Evolutionary conservation across 2,113 vertebrate species (phyloP), one percentile per base, ranked within the genome.

Genomic region (Datnioides undecimradiatus): DNA sequence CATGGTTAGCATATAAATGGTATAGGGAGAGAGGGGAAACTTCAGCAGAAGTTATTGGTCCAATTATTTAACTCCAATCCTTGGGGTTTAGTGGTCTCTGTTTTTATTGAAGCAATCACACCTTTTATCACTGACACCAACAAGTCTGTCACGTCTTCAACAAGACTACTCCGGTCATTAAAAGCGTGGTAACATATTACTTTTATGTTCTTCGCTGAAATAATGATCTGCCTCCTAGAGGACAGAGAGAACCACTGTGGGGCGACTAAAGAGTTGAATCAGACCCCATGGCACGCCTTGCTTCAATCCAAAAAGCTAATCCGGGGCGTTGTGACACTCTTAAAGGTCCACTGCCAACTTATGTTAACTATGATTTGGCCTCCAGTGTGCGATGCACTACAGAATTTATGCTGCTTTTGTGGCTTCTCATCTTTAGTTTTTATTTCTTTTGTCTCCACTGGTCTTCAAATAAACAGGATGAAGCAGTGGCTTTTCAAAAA

Each of bases 1-100:
- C 80, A 87, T 66, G 80, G 82, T 87, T 82, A 82, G 87, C 90
- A 90, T 91, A 88, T 88, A 91, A 90, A 92, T 87, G 76, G 76
- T 79, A 27, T 8, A 43, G 41, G 41, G 69, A 81, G 59, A 73
- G 8, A 77, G 33, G 31, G 79, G 57, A 67, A 85, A 91, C 80
- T 91, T 85, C 71, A 65, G 83, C 70, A 60, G 71, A 92, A 87
- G 82, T 87, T 92, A 91, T 89, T 77, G 73, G 86, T 87, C 62
- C 79, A 85, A 84, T 92, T 87, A 88, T 88, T 91, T 85, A 83
- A 85, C 83, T 82, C 57, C 76, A 55, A 34, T 82, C 84, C 73
- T 88, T 48, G 23, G 67, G 82, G 59, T 89, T 89, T 76, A 73
- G 83, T 60, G 80, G 40, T 66, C 45, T 76, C 51, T 77, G n/a